Percentiles rank a stretch among this genome's conserved stretches.
Evolutionary conservation across 2,797 vertebrate genomes (phyloP).

Genomic region (Luscinia megarhynchos): DNA sequence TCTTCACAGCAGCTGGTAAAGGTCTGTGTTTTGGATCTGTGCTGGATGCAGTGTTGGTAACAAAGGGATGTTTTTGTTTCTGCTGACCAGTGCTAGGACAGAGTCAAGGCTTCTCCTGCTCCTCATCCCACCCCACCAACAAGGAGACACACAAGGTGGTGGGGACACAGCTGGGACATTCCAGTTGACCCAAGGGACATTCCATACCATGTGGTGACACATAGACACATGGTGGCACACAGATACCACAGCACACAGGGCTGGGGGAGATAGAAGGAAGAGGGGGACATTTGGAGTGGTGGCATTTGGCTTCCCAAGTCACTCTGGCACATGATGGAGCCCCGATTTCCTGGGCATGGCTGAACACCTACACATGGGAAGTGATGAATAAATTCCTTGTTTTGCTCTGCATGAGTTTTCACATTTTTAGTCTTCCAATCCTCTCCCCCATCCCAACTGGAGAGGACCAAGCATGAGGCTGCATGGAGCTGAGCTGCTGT

Average conservation of each 20-base stretch:
- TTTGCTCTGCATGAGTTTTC: not conserved
- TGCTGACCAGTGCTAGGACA: not conserved
- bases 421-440: not conserved
- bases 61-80: accelerated
- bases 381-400: not conserved
- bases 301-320: not conserved
- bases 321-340: accelerated
- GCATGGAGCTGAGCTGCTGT: accelerated
- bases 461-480: accelerated
- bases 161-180: not conserved
- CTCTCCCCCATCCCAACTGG: not conserved
- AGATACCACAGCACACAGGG: too few species aligned
- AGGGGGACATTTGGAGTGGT: accelerated
- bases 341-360: not conserved
- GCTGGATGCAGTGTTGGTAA: not conserved
- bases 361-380: not conserved
- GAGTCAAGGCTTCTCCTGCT: not conserved
- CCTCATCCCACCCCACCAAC: not conserved
- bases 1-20: accelerated
- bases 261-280: not conserved
- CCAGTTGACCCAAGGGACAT: not conserved
- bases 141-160: too few species aligned
- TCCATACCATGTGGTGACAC: accelerated
- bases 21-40: not conserved
- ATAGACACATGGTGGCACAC: too few species aligned